Percentiles rank a stretch among this genome's conserved stretches.
Conservation (phyloP, 2,888 invertebrate species). For the Sminthurides aquaticus region DNA sequence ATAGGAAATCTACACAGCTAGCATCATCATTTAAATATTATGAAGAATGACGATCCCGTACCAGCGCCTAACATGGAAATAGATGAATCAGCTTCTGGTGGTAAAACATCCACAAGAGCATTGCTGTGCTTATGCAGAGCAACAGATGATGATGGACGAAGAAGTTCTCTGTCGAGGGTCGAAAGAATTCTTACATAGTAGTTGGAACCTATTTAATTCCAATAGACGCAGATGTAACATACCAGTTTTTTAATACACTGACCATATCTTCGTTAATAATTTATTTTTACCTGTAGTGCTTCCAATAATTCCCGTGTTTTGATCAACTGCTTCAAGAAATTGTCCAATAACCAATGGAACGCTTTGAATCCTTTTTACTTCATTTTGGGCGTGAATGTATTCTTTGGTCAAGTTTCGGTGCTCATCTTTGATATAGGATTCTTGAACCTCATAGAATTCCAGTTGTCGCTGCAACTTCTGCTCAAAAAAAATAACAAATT, state of each 20-base stretch:
- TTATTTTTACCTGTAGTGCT: constrained; percentile 87
- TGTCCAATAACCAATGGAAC: constrained; percentile 98
- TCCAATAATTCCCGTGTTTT: constrained; percentile 97
- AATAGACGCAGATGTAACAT: too few species aligned
- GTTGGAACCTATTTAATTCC: constrained; percentile 71
- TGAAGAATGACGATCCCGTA: constrained; percentile 45
- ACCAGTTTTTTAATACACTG: neutral
- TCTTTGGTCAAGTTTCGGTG: constrained; percentile 97
- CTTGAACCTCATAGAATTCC: constrained; percentile 96
- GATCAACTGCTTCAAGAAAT: constrained; percentile 98
- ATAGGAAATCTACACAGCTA: neutral
- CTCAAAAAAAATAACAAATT: constrained; percentile 25
- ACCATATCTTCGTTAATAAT: neutral
- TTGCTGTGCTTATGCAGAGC: constrained; percentile 99
- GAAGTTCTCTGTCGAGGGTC: constrained; percentile 90
- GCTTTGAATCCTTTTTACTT: constrained; percentile 97
- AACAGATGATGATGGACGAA: constrained; percentile 97
- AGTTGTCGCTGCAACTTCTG: constrained; percentile 92
- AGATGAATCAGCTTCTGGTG: constrained; percentile 97
- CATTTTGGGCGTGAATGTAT: constrained; percentile 94
- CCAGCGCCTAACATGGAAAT: constrained; percentile 96
- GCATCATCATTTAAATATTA: neutral
- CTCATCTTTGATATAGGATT: constrained; percentile 99
- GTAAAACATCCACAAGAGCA: constrained; percentile 97
- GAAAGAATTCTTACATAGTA: constrained; percentile 98